Evolutionary conservation across 30 jellyfish, hydroid and myxozoan species (phyloP).

Genomic region (Turritopsis rubra): DNA sequence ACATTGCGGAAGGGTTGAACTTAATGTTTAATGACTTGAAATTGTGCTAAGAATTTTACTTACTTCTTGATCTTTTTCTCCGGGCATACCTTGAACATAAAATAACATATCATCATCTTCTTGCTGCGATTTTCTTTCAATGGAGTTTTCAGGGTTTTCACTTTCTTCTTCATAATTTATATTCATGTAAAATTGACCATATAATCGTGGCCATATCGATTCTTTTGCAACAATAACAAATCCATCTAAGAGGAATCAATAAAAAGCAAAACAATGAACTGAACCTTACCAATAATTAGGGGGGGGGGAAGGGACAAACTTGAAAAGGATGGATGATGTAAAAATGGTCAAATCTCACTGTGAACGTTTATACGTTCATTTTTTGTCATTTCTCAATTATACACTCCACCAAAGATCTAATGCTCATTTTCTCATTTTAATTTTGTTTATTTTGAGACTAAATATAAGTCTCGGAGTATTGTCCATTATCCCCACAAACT

Average conservation of each 20-base stretch:
- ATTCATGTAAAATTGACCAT: slow-evolving; percentile 60
- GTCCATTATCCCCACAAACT: too few species aligned
- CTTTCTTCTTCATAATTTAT: slow-evolving; percentile 25
- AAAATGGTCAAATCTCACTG: too few species aligned
- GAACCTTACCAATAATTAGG: too few species aligned
- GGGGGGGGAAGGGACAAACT: too few species aligned
- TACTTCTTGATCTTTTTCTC: slow-evolving; percentile 49
- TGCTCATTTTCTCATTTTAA: too few species aligned
- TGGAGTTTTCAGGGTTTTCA: slow-evolving; percentile 1
- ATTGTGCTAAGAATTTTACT: neutral
- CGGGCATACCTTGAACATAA: slow-evolving; percentile 54
- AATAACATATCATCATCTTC: slow-evolving; percentile 92
- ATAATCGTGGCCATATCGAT: slow-evolving; percentile 72
- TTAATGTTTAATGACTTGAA: neutral
- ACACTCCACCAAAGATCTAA: too few species aligned
- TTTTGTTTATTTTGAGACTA: too few species aligned
- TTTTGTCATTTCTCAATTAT: too few species aligned
- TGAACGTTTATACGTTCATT: too few species aligned
- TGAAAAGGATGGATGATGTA: too few species aligned
- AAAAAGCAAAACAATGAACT: neutral
- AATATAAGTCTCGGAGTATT: too few species aligned
- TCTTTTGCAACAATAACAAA: slow-evolving; percentile 67
- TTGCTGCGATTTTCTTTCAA: slow-evolving; percentile 27
- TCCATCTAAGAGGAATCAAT: slow-evolving; percentile 49
- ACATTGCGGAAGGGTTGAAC: too few species aligned